These are phyloP conservation scores for Babyrousa celebensis DNA, from an alignment of 2,797 vertebrate species.

Conservation along the genomic window DNA sequence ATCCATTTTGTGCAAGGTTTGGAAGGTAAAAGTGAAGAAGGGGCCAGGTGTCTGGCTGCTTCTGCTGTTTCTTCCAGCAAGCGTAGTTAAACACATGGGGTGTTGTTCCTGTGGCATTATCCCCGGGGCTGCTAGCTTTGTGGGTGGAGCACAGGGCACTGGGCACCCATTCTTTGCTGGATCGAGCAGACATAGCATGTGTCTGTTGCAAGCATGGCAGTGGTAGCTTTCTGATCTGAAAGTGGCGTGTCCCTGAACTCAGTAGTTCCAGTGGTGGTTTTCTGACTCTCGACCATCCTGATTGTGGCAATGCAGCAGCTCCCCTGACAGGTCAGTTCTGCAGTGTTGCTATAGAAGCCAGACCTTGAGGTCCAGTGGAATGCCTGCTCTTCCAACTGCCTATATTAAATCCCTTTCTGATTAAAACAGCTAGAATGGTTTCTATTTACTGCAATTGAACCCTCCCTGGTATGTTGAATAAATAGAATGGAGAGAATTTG, in stretches of 20 bases:
- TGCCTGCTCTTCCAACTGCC: neutral
- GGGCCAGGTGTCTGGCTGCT: neutral
- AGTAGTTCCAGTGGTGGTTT: neutral
- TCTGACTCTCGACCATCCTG: neutral
- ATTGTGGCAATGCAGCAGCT: neutral
- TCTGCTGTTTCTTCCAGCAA: neutral
- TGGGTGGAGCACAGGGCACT: neutral
- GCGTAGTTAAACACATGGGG: neutral
- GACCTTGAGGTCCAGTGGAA: neutral
- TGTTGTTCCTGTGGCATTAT: neutral
- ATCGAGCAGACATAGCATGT: no score
- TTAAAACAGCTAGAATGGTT: neutral
- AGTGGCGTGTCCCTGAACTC: neutral
- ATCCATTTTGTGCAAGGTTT: slow-evolving; percentile 20
- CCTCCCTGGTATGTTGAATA: neutral
- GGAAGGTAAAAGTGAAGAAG: neutral
- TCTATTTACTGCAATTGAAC: neutral
- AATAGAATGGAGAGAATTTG: neutral
- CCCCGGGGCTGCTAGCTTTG: neutral
- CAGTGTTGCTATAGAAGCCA: neutral
- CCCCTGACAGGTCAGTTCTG: neutral
- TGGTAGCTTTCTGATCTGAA: neutral
- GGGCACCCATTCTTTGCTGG: neutral
- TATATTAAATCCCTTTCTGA: neutral
- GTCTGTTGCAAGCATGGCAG: neutral